Evolutionary conservation across 2,888 invertebrate species (phyloP), one percentile per base, ranked within the genome.

Genomic region (Archips xylosteana): DNA sequence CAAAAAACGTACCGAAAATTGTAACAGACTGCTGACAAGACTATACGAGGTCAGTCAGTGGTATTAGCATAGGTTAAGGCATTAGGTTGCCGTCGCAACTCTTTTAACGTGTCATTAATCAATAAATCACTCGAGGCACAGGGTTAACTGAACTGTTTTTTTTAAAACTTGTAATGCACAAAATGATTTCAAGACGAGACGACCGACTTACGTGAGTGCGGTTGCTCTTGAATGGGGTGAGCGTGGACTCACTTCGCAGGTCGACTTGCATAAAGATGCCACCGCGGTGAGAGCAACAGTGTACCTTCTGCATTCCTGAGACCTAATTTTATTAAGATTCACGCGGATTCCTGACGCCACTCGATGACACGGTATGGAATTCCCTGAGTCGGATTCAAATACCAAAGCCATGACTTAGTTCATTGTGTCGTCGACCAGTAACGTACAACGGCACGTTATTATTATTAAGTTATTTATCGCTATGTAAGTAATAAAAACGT

Each of bases 1-100:
- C 84, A 84, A 89, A 84, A 89, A 85, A 90, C 90, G 81, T 88
- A 92, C 92, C 90, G 82, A 90, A 88, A 91, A 86, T 85, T 91
- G 85, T 88, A 91, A 89, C 89, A 88, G 84, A 87, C 87, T 91
- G 88, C 86, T 89, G 83, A 88, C 88, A 84, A 89, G 87, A 87
- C 85, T 88, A 83, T 91, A 85, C 90, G 86, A 94, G 93, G 92
- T 89, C 91, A 85, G 76, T 76, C 80, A 81, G 82, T 84, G 78
- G 83, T 81, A 91, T 92, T 92, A 83, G 83, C 92, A 92, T 92
- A 89, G 85, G 77, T 90, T 87, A 85, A 82, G 83, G 82, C 84
- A 83, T 85, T 82, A 83, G 80, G 83, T 81, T 83, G 88, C 84
- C 82, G 81, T 75, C 79, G 81, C 76, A 76, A 79, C 76, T 82